Conservation (phyloP, 1,140 invertebrate species). For the Drosophila ambigua region DNA sequence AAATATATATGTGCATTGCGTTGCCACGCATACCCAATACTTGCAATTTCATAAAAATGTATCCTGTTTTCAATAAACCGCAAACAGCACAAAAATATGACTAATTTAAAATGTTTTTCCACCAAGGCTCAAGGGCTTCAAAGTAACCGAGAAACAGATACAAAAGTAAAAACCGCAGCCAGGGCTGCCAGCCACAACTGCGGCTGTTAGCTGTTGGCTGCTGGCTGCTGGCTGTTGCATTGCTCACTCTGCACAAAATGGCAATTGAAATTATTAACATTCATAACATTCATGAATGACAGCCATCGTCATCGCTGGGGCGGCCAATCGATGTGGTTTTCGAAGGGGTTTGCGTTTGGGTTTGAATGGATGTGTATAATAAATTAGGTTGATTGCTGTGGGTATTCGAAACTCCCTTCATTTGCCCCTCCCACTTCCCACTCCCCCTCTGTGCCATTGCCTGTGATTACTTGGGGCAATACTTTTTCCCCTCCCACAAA, state of each 20-base stretch:
- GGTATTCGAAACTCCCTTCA: slow-evolving; percentile 25
- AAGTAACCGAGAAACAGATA: slow-evolving; percentile 32
- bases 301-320: slow-evolving; percentile 16
- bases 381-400: slow-evolving; percentile 78
- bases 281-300: slow-evolving; percentile 50
- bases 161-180: slow-evolving; percentile 39
- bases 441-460: not conserved
- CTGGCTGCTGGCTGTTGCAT: slow-evolving; percentile 33
- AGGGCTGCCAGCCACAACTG: slow-evolving; percentile 21
- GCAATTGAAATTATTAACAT: slow-evolving; percentile 56
- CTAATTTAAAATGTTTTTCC: slow-evolving; percentile 19
- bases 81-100: slow-evolving; percentile 25
- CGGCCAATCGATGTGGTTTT: slow-evolving; percentile 23
- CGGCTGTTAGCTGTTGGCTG: slow-evolving; percentile 17
- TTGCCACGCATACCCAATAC: too few species aligned
- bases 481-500: slow-evolving; percentile 26
- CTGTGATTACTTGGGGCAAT: not conserved
- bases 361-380: slow-evolving; percentile 33
- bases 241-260: slow-evolving; percentile 13
- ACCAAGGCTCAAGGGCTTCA: slow-evolving; percentile 29
- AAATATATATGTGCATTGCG: too few species aligned
- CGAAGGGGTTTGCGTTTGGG: slow-evolving; percentile 6
- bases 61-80: slow-evolving; percentile 2
- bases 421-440: slow-evolving; percentile 3
- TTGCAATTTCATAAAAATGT: too few species aligned